A percentile compares a stretch with the other conserved stretches of the same genome.
Conservation (phyloP, 2,888 invertebrate genomes). For the Adelphocoris suturalis region DNA sequence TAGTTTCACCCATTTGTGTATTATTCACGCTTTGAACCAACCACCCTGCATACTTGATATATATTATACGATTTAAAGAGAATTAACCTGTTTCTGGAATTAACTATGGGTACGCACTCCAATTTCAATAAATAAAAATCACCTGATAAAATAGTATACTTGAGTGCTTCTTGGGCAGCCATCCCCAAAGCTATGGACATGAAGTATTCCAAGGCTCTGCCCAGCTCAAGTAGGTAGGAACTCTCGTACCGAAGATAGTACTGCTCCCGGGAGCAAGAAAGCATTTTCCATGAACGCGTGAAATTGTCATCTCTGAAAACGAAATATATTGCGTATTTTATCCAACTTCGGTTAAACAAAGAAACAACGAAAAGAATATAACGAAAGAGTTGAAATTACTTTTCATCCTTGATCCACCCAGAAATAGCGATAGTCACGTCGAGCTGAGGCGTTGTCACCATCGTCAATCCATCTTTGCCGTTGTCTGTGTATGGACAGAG, state of each 20-base stretch:
- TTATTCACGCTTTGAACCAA: no score
- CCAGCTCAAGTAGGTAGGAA: conserved; percentile 82
- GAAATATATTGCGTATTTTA: not conserved
- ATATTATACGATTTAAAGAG: no score
- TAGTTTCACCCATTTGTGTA: no score
- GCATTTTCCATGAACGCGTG: conserved; percentile 81
- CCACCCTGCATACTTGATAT: no score
- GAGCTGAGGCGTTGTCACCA: conserved; percentile 78
- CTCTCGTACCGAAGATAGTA: conserved; percentile 84
- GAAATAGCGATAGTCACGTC: conserved; percentile 83
- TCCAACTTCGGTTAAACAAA: not conserved
- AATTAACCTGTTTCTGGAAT: no score
- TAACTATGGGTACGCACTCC: no score
- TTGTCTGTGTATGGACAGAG: conserved; percentile 77
- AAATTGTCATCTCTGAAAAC: conserved; percentile 78
- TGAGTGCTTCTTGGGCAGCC: conserved; percentile 84
- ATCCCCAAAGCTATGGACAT: conserved; percentile 81
- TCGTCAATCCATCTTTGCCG: conserved; percentile 63
- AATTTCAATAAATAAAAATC: not conserved
- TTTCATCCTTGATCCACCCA: conserved; percentile 83
- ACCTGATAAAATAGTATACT: conserved; percentile 82
- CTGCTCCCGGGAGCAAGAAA: conserved; percentile 82
- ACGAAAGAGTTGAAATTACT: conserved; percentile 9
- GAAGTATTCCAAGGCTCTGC: conserved; percentile 83
- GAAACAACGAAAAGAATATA: no score